A percentile compares a stretch with the other conserved stretches of the same genome.
phyloP scores from a whole-genome alignment of 2,797 vertebrate species.

The Pteropus rufus region DNA sequence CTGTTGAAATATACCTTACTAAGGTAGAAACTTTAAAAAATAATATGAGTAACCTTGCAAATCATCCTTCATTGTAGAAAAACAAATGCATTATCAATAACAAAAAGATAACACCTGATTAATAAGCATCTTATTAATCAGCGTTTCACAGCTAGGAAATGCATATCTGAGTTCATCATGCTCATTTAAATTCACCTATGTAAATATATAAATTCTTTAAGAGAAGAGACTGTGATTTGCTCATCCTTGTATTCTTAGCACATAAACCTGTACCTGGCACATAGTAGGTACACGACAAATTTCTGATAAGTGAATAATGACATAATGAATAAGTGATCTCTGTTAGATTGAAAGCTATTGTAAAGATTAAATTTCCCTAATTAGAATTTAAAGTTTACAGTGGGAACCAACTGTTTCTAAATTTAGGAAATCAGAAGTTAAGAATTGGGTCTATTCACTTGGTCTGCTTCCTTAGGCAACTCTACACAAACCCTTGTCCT shows the following conservation, averaged over 20 bases:
- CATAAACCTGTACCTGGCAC: neutral
- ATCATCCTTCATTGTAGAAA: neutral
- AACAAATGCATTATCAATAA: neutral
- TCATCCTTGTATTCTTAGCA: neutral
- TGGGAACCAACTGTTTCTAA: neutral
- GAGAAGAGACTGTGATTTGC: neutral
- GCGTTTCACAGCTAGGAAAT: neutral
- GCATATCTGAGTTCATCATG: neutral
- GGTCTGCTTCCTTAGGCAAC: neutral
- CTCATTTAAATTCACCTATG: neutral
- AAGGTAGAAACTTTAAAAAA: neutral
- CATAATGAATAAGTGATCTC: neutral
- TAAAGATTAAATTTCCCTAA: neutral
- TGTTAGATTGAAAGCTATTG: neutral
- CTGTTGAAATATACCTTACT: neutral
- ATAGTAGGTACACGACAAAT: neutral
- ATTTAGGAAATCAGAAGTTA: neutral
- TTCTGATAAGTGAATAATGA: neutral
- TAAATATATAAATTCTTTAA: neutral
- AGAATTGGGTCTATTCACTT: neutral
- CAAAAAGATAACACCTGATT: neutral
- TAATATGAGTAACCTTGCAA: neutral
- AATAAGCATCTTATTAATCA: neutral
- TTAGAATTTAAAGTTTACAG: conserved; percentile 17
- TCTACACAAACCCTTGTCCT: conserved; percentile 6